phyloP scores from a whole-genome alignment of 2,888 invertebrate species.

The Empis livida region DNA sequence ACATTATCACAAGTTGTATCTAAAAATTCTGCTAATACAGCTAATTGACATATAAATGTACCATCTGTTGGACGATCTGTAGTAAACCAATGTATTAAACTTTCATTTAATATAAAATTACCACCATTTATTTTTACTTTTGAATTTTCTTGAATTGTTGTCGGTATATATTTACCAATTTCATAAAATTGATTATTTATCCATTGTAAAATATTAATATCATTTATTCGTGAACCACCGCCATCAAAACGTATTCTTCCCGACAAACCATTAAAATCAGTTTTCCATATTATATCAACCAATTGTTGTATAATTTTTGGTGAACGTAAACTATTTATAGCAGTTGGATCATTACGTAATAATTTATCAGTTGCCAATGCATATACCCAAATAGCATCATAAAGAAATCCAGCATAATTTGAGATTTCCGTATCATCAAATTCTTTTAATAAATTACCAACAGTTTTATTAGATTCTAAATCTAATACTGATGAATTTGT shows the following conservation, averaged over 20 bases:
- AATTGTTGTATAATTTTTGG: slow-evolving; percentile 31
- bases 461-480: slow-evolving; percentile 47
- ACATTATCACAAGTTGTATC: slow-evolving; percentile 55
- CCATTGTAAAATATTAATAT: slow-evolving; percentile 49
- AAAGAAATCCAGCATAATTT: slow-evolving; percentile 61
- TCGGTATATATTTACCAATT: slow-evolving; percentile 47
- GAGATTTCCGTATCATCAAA: slow-evolving; percentile 36
- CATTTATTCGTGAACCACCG: slow-evolving; percentile 52
- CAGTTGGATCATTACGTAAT: slow-evolving; percentile 36
- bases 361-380: slow-evolving; percentile 56
- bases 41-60: slow-evolving; percentile 50
- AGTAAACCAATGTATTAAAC: slow-evolving; percentile 51
- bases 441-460: slow-evolving; percentile 31
- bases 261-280: slow-evolving; percentile 60
- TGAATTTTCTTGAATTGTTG: slow-evolving; percentile 25
- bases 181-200: slow-evolving; percentile 36
- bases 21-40: slow-evolving; percentile 52
- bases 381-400: slow-evolving; percentile 73
- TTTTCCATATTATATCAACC: slow-evolving; percentile 47
- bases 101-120: slow-evolving; percentile 39
- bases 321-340: slow-evolving; percentile 18
- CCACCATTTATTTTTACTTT: slow-evolving; percentile 40
- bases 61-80: slow-evolving; percentile 56
- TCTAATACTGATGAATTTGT: slow-evolving; percentile 42
- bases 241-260: slow-evolving; percentile 56